Evolutionary conservation across 2,888 invertebrate species (phyloP).

Genomic region (Coelopa pilipes): DNA sequence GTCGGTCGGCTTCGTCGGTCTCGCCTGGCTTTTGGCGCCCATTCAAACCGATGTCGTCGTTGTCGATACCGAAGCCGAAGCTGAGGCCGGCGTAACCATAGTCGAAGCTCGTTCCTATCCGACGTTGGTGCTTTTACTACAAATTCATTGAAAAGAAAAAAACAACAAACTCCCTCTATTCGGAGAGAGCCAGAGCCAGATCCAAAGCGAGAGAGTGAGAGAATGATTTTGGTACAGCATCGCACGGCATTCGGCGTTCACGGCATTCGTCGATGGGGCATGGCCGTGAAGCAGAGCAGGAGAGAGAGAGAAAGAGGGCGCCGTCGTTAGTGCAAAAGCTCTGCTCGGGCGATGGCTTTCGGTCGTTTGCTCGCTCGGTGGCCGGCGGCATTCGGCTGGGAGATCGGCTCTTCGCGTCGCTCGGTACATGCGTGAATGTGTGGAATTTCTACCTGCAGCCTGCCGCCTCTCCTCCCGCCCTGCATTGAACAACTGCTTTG

Average conservation of each 20-base stretch:
- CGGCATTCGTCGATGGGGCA: too few species aligned
- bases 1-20: not conserved
- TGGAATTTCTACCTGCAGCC: slow-evolving; percentile 45
- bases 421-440: slow-evolving; percentile 37
- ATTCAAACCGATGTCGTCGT: slow-evolving; percentile 10
- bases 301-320: not conserved
- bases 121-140: slow-evolving; percentile 50
- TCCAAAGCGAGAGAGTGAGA: not conserved
- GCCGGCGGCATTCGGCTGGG: too few species aligned
- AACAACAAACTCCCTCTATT: slow-evolving; percentile 43
- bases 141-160: slow-evolving; percentile 53
- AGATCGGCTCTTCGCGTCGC: slow-evolving; percentile 43
- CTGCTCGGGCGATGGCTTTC: slow-evolving; percentile 53
- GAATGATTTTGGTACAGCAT: not conserved
- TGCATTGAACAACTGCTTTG: not conserved
- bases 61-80: not conserved
- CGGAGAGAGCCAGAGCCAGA: not conserved
- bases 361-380: not conserved
- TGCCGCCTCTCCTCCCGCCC: slow-evolving; percentile 44
- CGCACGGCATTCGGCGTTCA: too few species aligned
- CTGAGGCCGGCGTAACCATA: not conserved
- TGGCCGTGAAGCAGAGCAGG: not conserved
- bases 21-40: slow-evolving; percentile 15
- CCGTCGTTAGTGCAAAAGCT: not conserved
- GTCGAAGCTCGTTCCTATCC: not conserved